Percentiles rank a stretch among this genome's conserved stretches.
These are phyloP conservation scores for Amia ocellicauda DNA, from an alignment of 2,113 vertebrate genomes.

Conservation along the genomic window DNA sequence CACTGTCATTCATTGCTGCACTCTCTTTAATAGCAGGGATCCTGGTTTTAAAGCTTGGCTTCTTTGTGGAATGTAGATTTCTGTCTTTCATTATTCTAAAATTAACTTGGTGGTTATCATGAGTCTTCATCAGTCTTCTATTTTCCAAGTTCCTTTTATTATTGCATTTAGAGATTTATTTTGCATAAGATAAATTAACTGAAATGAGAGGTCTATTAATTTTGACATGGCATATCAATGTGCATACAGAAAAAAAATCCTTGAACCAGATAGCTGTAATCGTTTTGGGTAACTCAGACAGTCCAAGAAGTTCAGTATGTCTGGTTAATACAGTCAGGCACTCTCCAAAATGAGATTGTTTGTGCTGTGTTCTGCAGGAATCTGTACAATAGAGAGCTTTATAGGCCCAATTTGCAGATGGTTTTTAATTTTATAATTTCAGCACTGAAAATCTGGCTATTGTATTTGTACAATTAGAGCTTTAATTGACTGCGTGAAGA, in stretches of 20 bases:
- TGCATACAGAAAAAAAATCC: not conserved
- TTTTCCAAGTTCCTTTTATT: not conserved
- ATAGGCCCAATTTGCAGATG: too few relatives aligned
- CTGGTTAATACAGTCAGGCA: too few relatives aligned
- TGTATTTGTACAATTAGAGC: too few relatives aligned
- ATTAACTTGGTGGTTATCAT: conserved; percentile 11
- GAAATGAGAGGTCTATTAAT: not conserved
- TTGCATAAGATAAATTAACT: not conserved
- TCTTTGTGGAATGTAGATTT: not conserved
- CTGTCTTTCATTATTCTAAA: not conserved
- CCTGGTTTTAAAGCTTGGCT: not conserved
- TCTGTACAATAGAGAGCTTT: too few relatives aligned
- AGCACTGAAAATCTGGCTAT: too few relatives aligned
- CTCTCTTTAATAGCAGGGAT: conserved; percentile 13
- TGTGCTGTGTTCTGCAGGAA: too few relatives aligned
- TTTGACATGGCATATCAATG: not conserved
- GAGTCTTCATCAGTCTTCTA: not conserved
- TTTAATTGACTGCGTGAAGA: too few relatives aligned
- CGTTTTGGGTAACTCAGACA: not conserved
- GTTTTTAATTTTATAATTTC: too few relatives aligned
- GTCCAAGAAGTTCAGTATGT: not conserved
- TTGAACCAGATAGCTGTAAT: not conserved
- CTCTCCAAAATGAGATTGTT: too few relatives aligned
- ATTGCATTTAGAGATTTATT: not conserved
- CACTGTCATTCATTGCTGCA: conserved; percentile 1